phyloP scores from a whole-genome alignment of 2,113 vertebrate species.

The Damaliscus lunatus region DNA sequence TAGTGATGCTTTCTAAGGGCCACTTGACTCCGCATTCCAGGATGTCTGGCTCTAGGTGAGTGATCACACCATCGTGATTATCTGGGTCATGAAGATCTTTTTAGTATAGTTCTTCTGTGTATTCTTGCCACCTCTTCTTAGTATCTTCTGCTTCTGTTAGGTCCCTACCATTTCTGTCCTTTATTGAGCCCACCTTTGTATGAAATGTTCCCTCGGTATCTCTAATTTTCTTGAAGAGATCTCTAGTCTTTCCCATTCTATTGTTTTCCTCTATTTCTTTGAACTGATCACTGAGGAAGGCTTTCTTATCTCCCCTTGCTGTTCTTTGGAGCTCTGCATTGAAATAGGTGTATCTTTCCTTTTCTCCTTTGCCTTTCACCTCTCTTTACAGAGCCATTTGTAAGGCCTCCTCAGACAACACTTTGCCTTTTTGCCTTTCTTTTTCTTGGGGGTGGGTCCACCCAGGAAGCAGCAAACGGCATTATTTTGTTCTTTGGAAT shows the following conservation, averaged over 20 bases:
- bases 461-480: background rate
- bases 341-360: background rate
- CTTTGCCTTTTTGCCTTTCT: background rate
- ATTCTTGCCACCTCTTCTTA: background rate
- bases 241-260: background rate
- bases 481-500: background rate
- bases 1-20: background rate
- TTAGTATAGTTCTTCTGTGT: background rate
- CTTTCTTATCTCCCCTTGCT: background rate
- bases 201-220: background rate
- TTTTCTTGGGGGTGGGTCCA: background rate
- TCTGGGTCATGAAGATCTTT: background rate
- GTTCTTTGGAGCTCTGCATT: background rate
- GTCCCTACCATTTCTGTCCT: background rate
- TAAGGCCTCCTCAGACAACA: background rate
- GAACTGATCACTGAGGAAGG: background rate
- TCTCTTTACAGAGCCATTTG: background rate
- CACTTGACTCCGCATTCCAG: background rate
- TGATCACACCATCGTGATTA: background rate
- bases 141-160: background rate
- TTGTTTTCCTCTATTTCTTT: background rate
- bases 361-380: background rate
- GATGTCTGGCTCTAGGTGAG: background rate
- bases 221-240: background rate
- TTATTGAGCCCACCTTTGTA: background rate